phyloP scores from a whole-genome alignment of 2,113 vertebrate species.

The Peromyscus leucopus region DNA sequence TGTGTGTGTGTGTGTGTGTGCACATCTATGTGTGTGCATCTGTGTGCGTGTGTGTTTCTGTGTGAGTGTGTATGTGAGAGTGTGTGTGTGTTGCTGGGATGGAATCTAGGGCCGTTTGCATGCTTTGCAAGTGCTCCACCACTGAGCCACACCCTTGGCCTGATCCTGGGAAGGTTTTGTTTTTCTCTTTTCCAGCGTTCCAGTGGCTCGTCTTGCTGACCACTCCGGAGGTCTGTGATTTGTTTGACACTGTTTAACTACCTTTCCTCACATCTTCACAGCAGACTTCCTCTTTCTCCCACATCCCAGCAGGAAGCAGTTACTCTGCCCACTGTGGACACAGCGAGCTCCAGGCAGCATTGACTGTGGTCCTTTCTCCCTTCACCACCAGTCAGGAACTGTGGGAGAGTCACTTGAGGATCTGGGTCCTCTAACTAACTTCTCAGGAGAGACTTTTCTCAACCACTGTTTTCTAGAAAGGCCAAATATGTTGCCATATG shows the following conservation, averaged over 20 bases:
- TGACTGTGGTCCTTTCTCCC: fast-evolving
- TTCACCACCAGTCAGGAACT: neutral
- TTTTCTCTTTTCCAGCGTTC: neutral
- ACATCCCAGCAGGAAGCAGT: neutral
- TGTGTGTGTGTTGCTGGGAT: neutral
- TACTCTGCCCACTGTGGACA: fast-evolving
- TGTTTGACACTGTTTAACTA: fast-evolving
- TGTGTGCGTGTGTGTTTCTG: too few species aligned
- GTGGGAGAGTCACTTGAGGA: neutral
- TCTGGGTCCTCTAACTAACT: neutral
- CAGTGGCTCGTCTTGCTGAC: neutral
- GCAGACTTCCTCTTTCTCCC: neutral
- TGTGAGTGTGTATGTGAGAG: too few species aligned
- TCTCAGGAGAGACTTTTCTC: neutral
- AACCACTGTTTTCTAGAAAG: neutral
- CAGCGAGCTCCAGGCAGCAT: neutral
- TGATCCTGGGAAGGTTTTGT: neutral
- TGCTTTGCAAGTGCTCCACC: too few species aligned
- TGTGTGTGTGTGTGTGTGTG: neutral
- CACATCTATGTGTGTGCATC: too few species aligned
- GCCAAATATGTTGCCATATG: neutral
- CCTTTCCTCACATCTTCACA: neutral
- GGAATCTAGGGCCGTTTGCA: neutral
- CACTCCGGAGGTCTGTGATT: neutral
- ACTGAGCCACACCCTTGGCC: neutral